phyloP scores from a whole-genome alignment of 2,888 invertebrate genomes.

The Tenthredo scrophulariae region DNA sequence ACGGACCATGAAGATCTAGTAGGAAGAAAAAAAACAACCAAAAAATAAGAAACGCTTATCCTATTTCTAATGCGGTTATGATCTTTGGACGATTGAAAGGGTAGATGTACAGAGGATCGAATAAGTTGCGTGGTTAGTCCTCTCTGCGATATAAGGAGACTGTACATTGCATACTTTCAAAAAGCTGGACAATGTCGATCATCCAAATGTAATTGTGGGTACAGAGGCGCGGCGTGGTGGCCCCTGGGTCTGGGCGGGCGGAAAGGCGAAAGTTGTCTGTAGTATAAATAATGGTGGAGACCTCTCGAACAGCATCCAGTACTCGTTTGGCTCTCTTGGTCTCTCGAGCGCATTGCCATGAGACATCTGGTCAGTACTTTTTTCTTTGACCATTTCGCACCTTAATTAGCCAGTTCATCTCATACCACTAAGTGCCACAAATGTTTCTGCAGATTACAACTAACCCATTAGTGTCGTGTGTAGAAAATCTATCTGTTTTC shows the following conservation, averaged over 20 bases:
- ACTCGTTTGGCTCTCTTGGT: constrained; percentile 58
- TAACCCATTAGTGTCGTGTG: neutral
- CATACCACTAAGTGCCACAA: neutral
- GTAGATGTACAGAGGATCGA: neutral
- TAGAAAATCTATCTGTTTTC: neutral
- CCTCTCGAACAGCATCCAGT: constrained; percentile 67
- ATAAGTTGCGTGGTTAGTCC: neutral
- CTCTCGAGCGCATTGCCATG: constrained; percentile 65
- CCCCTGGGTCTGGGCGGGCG: constrained; percentile 60
- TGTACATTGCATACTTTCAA: constrained; percentile 42
- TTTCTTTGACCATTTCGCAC: neutral
- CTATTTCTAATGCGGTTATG: neutral
- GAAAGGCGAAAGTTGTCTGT: constrained; percentile 71
- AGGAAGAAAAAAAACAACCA: neutral
- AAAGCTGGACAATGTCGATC: constrained; percentile 54
- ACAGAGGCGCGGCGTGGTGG: constrained; percentile 46
- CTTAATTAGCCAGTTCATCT: neutral
- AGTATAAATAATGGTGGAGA: constrained; percentile 73
- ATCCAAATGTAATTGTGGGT: constrained; percentile 51
- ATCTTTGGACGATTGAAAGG: constrained; percentile 5
- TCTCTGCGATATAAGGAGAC: constrained; percentile 9
- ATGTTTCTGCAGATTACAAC: neutral
- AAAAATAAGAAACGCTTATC: neutral
- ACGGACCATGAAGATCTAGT: neutral
- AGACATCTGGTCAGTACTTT: constrained; percentile 67